Evolutionary conservation across 2,113 vertebrate species (phyloP), one percentile per base, ranked within the genome.

Genomic region (Phodopus roborovskii): DNA sequence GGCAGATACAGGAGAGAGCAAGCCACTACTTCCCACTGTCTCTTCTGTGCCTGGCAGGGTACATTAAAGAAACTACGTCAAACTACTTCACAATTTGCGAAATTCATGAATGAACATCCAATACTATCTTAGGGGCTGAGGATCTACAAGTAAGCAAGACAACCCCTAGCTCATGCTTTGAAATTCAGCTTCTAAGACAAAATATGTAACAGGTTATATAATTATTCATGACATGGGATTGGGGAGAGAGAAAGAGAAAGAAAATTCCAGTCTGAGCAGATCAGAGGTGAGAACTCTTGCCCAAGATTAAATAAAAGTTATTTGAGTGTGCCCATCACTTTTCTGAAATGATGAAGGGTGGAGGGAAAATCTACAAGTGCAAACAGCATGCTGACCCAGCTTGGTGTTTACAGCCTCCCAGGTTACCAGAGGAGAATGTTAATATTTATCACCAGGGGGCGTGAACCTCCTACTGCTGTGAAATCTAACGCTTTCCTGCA

Each of bases 141-240:
- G 33, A 58, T 16, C 39, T 22, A 91, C 74, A 91, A 22, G 45
- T 64, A 89, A 84, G n/a, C 48, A 83, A 96, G 81, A n/a, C 10
- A 12, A 56, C 53, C 78, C 33, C 30, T 53, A 50, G 19, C 26
- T 58, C 56, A 13, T 48, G 8, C 45, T 36, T 30, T 7, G 20
- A 91, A 39, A 11, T n/a, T 53, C 26, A 24, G 9, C 90, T 79
- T 78, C 60, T 48, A 33, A 88, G 94, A n/a, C 88, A 82, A 92
- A 74, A 75, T 48, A n/a, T 88, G 74, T 50, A 78, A 28, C 92
- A 60, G 71, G 53, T 90, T 88, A 87, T 33, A 71, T 71, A 87
- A 83, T 81, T 91, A 73, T 39, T n/a, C 83, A 19, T 79, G 82
- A 94, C 91, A 58, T 50, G 74, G 58, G 24, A 2, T 28, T 20